These are phyloP conservation scores for Drosophila testacea DNA, from an alignment of 2,888 invertebrate species.

Conservation along the genomic window DNA sequence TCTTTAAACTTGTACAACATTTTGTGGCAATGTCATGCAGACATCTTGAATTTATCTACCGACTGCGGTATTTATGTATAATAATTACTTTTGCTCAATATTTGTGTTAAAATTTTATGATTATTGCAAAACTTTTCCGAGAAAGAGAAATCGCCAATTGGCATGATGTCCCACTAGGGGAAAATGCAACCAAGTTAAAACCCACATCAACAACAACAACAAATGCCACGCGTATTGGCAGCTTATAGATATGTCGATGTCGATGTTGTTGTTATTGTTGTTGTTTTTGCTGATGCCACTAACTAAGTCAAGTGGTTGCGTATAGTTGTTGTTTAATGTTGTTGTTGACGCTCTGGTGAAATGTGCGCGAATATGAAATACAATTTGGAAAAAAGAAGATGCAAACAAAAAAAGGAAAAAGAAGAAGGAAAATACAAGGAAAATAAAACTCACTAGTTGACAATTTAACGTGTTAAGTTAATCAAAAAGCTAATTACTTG, in stretches of 20 bases:
- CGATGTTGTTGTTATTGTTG: conserved; percentile 29
- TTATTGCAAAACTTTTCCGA: conserved; percentile 75
- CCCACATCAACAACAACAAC: conserved; percentile 20
- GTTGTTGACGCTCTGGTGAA: conserved; percentile 52
- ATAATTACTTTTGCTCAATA: conserved; percentile 74
- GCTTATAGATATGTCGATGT: conserved; percentile 51
- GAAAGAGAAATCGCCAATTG: conserved; percentile 77
- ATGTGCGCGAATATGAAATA: conserved; percentile 62
- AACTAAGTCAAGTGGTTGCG: conserved; percentile 57
- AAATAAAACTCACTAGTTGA: conserved; percentile 59
- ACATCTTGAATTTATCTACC: conserved; percentile 28
- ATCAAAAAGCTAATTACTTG: conserved; percentile 82
- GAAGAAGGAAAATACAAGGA: conserved; percentile 1
- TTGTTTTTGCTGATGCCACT: conserved; percentile 44
- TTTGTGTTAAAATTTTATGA: conserved; percentile 77
- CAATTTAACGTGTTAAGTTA: conserved; percentile 81
- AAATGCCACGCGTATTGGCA: conserved; percentile 46
- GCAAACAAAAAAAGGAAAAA: background rate
- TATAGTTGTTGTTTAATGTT: conserved; percentile 20
- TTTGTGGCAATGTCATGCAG: conserved; percentile 34
- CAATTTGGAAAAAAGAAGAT: conserved; percentile 42
- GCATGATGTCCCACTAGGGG: conserved; percentile 52
- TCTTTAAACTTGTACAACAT: conserved; percentile 4
- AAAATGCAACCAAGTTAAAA: conserved; percentile 50
- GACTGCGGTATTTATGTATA: conserved; percentile 54